Percentiles rank a stretch among this genome's conserved stretches.
Evolutionary conservation across 2,888 invertebrate genomes (phyloP).

Genomic region (Gymnoscelis rufifasciata): DNA sequence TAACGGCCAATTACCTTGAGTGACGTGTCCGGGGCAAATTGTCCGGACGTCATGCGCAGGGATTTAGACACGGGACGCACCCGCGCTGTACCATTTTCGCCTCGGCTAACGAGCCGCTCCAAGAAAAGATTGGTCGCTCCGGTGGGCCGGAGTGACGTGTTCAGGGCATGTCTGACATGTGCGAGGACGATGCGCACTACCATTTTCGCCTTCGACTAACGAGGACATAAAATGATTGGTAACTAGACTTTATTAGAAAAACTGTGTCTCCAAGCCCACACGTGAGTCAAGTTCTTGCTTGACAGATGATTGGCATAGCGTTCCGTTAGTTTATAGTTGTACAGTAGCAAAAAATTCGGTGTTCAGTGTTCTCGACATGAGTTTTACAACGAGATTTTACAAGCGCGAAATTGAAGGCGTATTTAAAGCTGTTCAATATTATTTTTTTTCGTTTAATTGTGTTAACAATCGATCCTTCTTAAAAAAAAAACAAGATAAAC

Average conservation of each 20-base stretch:
- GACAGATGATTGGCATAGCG: no score
- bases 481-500: no score
- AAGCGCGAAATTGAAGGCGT: no score
- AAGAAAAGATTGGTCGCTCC: constrained; percentile 14
- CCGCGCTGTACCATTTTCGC: constrained; percentile 35
- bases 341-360: no score
- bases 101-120: constrained; percentile 43
- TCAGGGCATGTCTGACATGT: constrained; percentile 57
- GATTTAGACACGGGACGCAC: constrained; percentile 19
- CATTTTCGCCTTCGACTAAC: constrained; percentile 25
- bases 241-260: constrained; percentile 8
- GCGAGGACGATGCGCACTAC: constrained; percentile 16
- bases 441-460: no score
- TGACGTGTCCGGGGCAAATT: constrained; percentile 74
- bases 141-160: constrained; percentile 67
- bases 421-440: no score
- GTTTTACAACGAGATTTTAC: no score
- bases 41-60: constrained; percentile 20
- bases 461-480: no score
- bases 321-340: no score
- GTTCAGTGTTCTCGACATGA: no score
- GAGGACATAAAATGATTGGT: constrained; percentile 10
- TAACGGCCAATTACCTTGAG: constrained; percentile 68
- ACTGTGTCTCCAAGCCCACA: background rate
- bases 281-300: background rate